These are phyloP conservation scores for Spodoptera picta DNA, from an alignment of 2,888 invertebrate genomes.

Conservation along the genomic window DNA sequence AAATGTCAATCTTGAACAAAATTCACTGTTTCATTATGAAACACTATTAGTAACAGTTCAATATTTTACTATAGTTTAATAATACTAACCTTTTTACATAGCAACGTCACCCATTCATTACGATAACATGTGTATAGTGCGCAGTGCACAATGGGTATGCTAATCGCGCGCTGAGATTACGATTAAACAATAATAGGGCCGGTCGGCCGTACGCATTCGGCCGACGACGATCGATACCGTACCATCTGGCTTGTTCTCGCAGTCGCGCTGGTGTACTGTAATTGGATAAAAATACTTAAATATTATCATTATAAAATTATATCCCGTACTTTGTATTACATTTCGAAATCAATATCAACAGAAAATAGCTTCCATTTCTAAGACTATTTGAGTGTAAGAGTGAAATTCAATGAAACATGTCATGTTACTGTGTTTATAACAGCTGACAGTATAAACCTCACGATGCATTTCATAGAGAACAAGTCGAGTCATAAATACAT, in stretches of 20 bases:
- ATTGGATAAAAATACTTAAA: slow-evolving; percentile 29
- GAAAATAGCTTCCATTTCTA: background rate
- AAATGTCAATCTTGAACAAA: slow-evolving; percentile 30
- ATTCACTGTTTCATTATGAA: slow-evolving; percentile 17
- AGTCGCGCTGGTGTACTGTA: slow-evolving; percentile 50
- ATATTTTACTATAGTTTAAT: slow-evolving; percentile 46
- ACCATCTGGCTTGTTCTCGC: slow-evolving; percentile 80
- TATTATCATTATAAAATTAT: slow-evolving; percentile 21
- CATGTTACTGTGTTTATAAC: slow-evolving; percentile 21
- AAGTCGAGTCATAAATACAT: slow-evolving; percentile 15
- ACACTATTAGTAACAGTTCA: slow-evolving; percentile 19
- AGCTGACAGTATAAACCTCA: slow-evolving; percentile 29
- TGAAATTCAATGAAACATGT: slow-evolving; percentile 18
- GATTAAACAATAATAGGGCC: slow-evolving; percentile 79
- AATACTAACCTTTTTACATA: slow-evolving; percentile 49
- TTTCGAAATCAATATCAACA: no score
- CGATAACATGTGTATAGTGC: slow-evolving; percentile 73
- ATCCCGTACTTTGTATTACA: no score
- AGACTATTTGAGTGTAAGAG: slow-evolving; percentile 4
- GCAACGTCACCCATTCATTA: slow-evolving; percentile 75
- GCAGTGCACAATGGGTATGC: slow-evolving; percentile 81
- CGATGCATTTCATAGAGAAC: slow-evolving; percentile 31
- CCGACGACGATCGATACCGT: slow-evolving; percentile 74
- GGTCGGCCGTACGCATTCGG: slow-evolving; percentile 65
- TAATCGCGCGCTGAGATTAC: slow-evolving; percentile 81